Evolutionary conservation across 2,113 vertebrate species (phyloP).

Genomic region (Salvator merianae): DNA sequence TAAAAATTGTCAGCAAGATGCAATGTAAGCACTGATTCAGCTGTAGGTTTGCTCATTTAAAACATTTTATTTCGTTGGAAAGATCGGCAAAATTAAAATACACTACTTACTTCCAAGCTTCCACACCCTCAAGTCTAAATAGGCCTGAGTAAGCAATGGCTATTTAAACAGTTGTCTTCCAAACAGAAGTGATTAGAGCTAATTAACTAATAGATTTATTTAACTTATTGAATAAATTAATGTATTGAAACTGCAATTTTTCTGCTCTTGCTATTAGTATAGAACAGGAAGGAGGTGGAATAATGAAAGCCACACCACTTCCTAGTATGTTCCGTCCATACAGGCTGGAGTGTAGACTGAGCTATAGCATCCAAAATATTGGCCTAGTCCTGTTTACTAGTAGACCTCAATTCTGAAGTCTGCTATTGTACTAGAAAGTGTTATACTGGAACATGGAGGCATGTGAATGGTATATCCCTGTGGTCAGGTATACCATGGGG

Average conservation of each 20-base stretch:
- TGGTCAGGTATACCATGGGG: too few species aligned
- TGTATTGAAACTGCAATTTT: neutral
- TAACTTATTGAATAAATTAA: neutral
- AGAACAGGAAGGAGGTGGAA: too few species aligned
- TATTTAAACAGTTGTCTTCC: neutral
- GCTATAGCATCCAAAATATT: too few species aligned
- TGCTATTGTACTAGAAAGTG: too few species aligned
- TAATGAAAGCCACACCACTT: too few species aligned
- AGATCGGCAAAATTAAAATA: constrained; percentile 47
- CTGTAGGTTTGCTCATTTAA: constrained; percentile 43
- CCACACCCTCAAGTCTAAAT: neutral
- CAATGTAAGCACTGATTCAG: constrained; percentile 57
- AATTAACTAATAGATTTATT: neutral
- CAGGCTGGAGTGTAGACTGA: too few species aligned
- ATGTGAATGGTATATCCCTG: too few species aligned
- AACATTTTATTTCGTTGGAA: constrained; percentile 57
- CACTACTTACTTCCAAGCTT: neutral
- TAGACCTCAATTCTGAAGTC: too few species aligned
- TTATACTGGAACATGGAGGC: too few species aligned
- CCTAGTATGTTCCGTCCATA: too few species aligned
- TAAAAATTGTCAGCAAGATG: constrained; percentile 59
- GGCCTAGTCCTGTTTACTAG: too few species aligned
- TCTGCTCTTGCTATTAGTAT: too few species aligned
- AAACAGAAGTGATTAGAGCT: neutral
- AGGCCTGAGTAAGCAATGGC: neutral